These are phyloP conservation scores for Lophotis ruficrista DNA, from an alignment of 2,113 vertebrate species.

Conservation along the genomic window DNA sequence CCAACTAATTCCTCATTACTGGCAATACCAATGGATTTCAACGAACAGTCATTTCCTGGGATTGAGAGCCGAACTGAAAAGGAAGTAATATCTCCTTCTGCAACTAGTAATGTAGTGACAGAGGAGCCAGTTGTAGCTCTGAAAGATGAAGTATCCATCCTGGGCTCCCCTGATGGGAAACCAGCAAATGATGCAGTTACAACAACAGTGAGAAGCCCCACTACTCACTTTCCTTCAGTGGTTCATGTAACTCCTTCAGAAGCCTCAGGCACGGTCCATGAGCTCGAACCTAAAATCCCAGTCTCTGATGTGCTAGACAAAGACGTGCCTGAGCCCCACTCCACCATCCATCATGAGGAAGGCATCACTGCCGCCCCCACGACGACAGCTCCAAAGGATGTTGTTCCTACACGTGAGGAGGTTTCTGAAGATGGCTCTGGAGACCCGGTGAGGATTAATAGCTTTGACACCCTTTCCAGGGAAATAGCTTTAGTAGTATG, in stretches of 20 bases:
- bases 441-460: conserved; percentile 61
- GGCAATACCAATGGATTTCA: not conserved
- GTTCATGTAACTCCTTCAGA: conserved; percentile 27
- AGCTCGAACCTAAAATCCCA: not conserved
- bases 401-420: not conserved
- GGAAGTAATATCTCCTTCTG: not conserved
- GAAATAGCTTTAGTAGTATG: not conserved
- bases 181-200: not conserved
- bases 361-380: not conserved
- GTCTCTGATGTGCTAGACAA: not conserved
- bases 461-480: not conserved
- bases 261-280: not conserved
- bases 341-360: not conserved
- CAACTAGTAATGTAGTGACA: not conserved
- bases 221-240: not conserved
- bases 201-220: not conserved
- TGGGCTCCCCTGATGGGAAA: not conserved
- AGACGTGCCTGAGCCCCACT: not conserved
- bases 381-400: fast-evolving
- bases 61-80: conserved; percentile 40
- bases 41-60: not conserved
- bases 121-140: not conserved
- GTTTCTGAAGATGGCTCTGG: conserved; percentile 71
- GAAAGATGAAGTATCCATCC: not conserved
- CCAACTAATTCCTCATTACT: not conserved